Evolutionary conservation across 2,888 invertebrate genomes (phyloP), one percentile per base, ranked within the genome.

Genomic region (Hypselothyrea guttata): DNA sequence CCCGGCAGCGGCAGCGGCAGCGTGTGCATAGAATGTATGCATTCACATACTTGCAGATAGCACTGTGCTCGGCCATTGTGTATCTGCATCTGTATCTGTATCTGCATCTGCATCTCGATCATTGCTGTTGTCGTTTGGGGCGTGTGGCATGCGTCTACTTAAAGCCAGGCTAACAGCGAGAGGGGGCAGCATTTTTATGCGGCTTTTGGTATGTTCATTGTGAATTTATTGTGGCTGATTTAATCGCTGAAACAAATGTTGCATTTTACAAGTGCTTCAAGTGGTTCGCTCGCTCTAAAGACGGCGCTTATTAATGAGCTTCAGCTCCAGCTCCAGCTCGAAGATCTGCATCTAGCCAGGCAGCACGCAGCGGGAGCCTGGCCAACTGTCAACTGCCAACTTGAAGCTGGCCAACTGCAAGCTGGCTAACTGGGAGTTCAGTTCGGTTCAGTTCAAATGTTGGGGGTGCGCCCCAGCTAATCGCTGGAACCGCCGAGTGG

Each of bases 181-280:
- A 3, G 7, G 0, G 13, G 15, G 30, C 9, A 1, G 28, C n/a
- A 58, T 69, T 84, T 79, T 79, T 81, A 78, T 85, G 84, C 83
- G 75, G 66, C 77, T 72, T 73, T 78, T 85, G 82, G 86, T 75
- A 85, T 84, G 82, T 78, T 78, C 87, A 86, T 84, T 87, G 88
- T 87, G 85, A 87, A 87, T 87, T 87, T 87, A 87, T 87, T 87
- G 85, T 75, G 82, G 81, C 77, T 75, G 87, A 87, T 87, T 87
- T 88, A 88, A 86, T 87, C 88, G 87, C 84, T 76, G 65, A 87
- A 88, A 87, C 88, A 87, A 87, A 87, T 87, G 88, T 86, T 86
- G 86, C 84, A 77, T 82, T 82, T 85, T 85, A 82, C 82, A 82
- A 82, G 82, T 84, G 79, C 86, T 86, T 84, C 84, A 79, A 81